Evolutionary conservation across 1,140 invertebrate species (phyloP).

Genomic region (Diorhabda carinulata): DNA sequence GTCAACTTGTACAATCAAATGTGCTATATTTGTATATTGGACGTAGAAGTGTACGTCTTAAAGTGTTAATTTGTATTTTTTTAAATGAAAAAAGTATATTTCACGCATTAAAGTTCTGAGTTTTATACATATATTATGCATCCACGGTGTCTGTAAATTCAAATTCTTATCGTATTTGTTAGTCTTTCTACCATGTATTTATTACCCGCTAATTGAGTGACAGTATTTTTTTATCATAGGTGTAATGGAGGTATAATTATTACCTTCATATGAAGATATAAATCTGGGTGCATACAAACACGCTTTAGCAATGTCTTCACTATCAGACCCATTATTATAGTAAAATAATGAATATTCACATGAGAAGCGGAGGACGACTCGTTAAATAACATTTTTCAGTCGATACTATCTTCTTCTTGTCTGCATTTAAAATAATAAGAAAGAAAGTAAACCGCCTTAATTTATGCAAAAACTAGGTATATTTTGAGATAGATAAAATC

Average conservation of each 20-base stretch:
- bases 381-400: neutral
- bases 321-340: slow-evolving; percentile 2
- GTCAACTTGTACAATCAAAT: too few relatives aligned
- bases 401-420: neutral
- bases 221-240: neutral
- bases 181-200: neutral
- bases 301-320: neutral
- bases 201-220: slow-evolving; percentile 2
- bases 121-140: too few relatives aligned
- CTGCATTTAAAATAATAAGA: neutral
- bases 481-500: too few relatives aligned
- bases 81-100: too few relatives aligned
- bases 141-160: too few relatives aligned
- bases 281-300: neutral
- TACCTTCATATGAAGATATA: neutral
- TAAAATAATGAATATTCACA: slow-evolving; percentile 3
- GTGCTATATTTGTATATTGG: too few relatives aligned
- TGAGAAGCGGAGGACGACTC: neutral
- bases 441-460: neutral
- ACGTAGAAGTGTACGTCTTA: too few relatives aligned
- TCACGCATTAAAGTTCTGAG: too few relatives aligned
- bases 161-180: neutral
- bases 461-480: too few relatives aligned
- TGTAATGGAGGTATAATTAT: slow-evolving; percentile 1
- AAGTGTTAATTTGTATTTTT: too few relatives aligned